Base-by-base conservation (phyloP, 2,797 vertebrate genomes). In the Halcyon badia region DNA sequence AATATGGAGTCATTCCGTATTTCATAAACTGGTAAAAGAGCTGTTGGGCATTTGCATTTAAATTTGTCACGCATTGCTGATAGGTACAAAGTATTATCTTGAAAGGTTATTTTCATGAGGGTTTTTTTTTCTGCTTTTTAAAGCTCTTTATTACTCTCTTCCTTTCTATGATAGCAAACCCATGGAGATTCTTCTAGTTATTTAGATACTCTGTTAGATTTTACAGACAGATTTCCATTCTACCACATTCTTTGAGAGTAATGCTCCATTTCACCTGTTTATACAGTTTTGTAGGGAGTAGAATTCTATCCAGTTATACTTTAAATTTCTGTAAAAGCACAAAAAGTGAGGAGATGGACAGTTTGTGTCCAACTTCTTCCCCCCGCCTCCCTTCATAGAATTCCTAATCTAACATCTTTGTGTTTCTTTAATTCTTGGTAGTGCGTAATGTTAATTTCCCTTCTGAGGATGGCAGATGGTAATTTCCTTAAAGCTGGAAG, bases 41-140 rank as follows among this genome's bases (percentile, higher is more conserved):
- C 84, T 81, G 46, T 71, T 87, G 87, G 84, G 83, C 35, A 76
- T 95, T 92, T 95, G 76, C 87, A 95, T 95, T 95, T 94, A 88
- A 86, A 94, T 93, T 91, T 96, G 87, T 65, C 84, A 54, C 62
- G 69, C 82, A 72, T 80, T 0, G 3, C 85, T 94, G 46, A n/a
- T 88, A 62, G 87, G 65, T 86, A 91, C 54, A 48, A 49, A 65
- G 35, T 58, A 33, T 86, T 58, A 81, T 86, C 76, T 56, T 75
- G 35, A 86, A 94, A 88, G 37, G 49, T 94, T 94, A 68, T 92
- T 96, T 95, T 83, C 48, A n/a, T 42, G 18, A 39, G 19, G 18
- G 2, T 21, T 44, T 81, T 81, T 81, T 71, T 78, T 22, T 11
- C 33, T 0, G 2, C 56, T 60, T 90, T 90, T 90, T 68, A 77